These are phyloP conservation scores for Eublepharis macularius DNA, from an alignment of 2,113 vertebrate genomes.

Conservation along the genomic window DNA sequence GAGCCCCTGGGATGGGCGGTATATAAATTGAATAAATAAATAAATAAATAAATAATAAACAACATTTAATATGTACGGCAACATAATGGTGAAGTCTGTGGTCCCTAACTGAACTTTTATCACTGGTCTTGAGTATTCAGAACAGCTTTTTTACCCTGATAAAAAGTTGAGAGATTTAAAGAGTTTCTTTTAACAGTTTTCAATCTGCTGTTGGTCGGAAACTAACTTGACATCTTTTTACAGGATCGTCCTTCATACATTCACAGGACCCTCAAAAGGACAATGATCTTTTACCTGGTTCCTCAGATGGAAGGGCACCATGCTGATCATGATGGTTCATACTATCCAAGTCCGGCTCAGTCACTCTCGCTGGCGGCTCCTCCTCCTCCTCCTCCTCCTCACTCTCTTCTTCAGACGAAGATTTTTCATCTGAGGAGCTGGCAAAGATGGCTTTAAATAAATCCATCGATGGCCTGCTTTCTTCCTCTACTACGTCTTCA, in stretches of 20 bases:
- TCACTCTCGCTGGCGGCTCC: constrained; percentile 55
- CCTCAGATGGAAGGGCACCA: neutral
- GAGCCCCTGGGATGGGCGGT: too few species aligned
- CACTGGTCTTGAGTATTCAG: neutral
- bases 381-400: constrained; percentile 63
- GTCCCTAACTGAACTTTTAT: neutral
- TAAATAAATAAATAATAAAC: too few species aligned
- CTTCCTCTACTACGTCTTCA: constrained; percentile 71
- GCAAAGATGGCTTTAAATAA: constrained; percentile 96
- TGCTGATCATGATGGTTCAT: neutral
- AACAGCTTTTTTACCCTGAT: neutral
- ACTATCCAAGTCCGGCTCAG: constrained; percentile 15
- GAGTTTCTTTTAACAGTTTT: neutral
- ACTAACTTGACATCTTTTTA: neutral
- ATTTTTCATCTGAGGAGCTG: constrained; percentile 90
- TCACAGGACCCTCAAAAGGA: neutral
- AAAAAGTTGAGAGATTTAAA: neutral
- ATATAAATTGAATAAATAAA: too few species aligned
- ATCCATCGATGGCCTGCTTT: constrained; percentile 87
- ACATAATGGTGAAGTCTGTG: too few species aligned
- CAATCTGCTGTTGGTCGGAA: neutral
- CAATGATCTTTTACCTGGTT: constrained; percentile 51
- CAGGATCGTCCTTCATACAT: neutral
- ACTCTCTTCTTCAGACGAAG: constrained; percentile 86
- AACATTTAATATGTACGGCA: too few species aligned